phyloP scores from a whole-genome alignment of 1,140 invertebrate species.

The Periplaneta americana region DNA sequence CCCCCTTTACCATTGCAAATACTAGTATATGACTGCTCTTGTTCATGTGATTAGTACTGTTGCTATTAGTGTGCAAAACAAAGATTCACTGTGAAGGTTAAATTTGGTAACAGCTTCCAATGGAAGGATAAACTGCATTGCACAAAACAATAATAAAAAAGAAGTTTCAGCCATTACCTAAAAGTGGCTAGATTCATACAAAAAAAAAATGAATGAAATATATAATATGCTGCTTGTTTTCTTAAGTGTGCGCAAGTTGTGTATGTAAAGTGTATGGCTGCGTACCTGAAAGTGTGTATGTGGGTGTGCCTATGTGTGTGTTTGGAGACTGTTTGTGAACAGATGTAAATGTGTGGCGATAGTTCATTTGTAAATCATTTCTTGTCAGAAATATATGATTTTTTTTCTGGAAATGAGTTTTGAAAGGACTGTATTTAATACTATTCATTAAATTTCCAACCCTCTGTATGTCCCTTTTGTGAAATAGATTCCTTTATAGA shows the following conservation, averaged over 20 bases:
- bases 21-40: constrained; percentile 31
- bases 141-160: background rate
- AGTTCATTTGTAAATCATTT: constrained; percentile 51
- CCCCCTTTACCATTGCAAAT: constrained; percentile 26
- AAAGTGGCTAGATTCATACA: background rate
- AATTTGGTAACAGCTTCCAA: background rate
- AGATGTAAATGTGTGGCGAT: constrained; percentile 20
- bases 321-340: background rate
- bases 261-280: background rate
- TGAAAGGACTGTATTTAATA: background rate
- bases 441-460: background rate
- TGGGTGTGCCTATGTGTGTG: constrained; percentile 7
- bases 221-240: constrained; percentile 45
- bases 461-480: background rate
- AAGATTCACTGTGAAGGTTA: background rate
- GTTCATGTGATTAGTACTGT: constrained; percentile 33
- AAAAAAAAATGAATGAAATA: constrained; percentile 26
- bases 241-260: constrained; percentile 31
- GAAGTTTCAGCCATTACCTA: background rate
- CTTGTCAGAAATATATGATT: constrained; percentile 45
- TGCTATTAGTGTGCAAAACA: constrained; percentile 17
- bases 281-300: background rate
- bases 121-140: background rate
- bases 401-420: constrained; percentile 28
- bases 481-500: no score